Base-by-base conservation (phyloP, 2,888 invertebrate genomes). In the Synergus itoensis region DNA sequence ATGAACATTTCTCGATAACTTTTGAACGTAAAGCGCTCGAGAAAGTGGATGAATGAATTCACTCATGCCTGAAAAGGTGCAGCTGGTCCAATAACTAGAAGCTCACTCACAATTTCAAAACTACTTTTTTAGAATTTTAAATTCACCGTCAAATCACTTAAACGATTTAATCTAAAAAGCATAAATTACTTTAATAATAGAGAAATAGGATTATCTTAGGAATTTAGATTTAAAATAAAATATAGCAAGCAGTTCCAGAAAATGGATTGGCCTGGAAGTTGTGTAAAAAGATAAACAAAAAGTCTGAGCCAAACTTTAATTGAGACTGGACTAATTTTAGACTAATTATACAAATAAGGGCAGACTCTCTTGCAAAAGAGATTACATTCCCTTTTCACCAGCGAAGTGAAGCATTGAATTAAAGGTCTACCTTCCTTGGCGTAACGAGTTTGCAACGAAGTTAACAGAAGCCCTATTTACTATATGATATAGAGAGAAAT, bases 1-100 rank as follows among this genome's bases (percentile, higher is more conserved):
- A 36, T 9, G 45, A 69, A 73, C 1, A 16, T 8, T 53, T 40
- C 28, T 48, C 36, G 2, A 1, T 9, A 53, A 73, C 48, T 73
- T 36, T 73, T 73, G 4, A 12, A 40, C 40, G 16, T n/a, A 40
- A 73, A 36, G n/a, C 40, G 11, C 7, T 36, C 36, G n/a, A 11
- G 14, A 53, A 73, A 73, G 73, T 57, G 36, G 36, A n/a, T 36
- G 36, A 40, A 73, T 73, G n/a, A 57, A 73, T 57, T 73, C 53
- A 57, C 28, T 53, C 16, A 73, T 36, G 53, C 18, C 18, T 73
- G 65, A 36, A 73, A 73, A 57, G 53, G 73, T 53, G 53, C 73
- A 73, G 48, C 73, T 73, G 73, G 28, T 73, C 36, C 53, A 48
- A 73, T 53, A 73, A 53, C 7, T n/a, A 36, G 53, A 36, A 53